A percentile compares a stretch with the other conserved stretches of the same genome.
These are phyloP conservation scores for Pantherophis vulpinus DNA, from an alignment of 2,797 vertebrate genomes.

Conservation along the genomic window DNA sequence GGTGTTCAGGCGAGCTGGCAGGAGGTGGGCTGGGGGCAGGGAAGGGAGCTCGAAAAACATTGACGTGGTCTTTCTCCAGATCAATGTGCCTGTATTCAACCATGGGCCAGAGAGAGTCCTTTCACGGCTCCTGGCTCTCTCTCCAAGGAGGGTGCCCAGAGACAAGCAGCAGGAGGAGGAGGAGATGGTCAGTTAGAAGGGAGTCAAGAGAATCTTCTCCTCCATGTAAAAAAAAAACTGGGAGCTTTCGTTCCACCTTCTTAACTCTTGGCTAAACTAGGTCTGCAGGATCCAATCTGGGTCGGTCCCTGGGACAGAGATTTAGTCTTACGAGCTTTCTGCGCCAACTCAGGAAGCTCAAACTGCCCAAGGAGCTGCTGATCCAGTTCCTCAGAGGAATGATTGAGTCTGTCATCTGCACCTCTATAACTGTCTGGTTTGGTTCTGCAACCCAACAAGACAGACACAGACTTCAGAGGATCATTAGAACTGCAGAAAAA, in stretches of 20 bases:
- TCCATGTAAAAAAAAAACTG: slow-evolving; percentile 8
- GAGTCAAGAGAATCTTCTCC: slow-evolving; percentile 14
- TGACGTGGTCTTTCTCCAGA: background rate
- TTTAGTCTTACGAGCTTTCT: too few species aligned
- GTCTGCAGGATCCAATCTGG: too few species aligned
- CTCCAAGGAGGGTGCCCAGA: background rate
- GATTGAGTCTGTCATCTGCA: too few species aligned
- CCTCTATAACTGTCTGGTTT: too few species aligned
- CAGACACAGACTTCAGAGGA: too few species aligned
- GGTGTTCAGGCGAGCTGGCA: background rate
- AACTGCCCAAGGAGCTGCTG: too few species aligned
- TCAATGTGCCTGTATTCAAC: background rate
- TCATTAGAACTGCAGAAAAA: too few species aligned
- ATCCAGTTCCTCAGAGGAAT: too few species aligned
- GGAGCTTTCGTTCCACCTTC: slow-evolving; percentile 11
- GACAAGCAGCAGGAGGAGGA: background rate
- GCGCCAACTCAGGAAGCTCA: too few species aligned
- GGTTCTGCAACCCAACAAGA: too few species aligned
- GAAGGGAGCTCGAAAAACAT: slow-evolving; percentile 6
- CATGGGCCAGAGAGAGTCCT: background rate
- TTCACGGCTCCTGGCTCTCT: rapidly evolving
- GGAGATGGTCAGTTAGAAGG: background rate
- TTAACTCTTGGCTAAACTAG: background rate
- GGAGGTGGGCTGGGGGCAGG: background rate
- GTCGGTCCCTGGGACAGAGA: too few species aligned